Evolutionary conservation across 2,888 invertebrate species (phyloP).

Genomic region (Entomobrya multifasciata): DNA sequence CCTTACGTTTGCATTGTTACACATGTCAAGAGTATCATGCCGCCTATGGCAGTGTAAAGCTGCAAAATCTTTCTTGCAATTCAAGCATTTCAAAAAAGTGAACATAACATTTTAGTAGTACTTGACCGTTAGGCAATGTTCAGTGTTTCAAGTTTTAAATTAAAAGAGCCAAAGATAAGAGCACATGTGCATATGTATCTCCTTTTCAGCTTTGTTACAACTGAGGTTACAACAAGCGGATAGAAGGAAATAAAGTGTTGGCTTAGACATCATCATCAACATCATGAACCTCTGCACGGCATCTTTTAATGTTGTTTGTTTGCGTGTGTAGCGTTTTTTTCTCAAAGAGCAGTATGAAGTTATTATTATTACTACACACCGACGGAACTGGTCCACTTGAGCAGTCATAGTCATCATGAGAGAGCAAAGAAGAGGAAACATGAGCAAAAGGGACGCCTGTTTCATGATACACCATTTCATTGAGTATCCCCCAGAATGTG

Average conservation of each 20-base stretch:
- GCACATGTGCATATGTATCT: neutral
- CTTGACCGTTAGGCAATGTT: neutral
- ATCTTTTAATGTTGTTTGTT: conserved; percentile 40
- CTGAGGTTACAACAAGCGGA: conserved; percentile 37
- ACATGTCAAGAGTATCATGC: neutral
- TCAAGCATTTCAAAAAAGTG: conserved; percentile 21
- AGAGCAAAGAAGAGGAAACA: conserved; percentile 7
- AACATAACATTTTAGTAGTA: conserved; percentile 1
- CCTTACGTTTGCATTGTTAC: too few relatives aligned
- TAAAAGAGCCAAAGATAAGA: conserved; percentile 25
- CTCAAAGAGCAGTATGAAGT: conserved; percentile 12
- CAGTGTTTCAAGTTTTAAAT: neutral
- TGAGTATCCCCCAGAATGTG: neutral
- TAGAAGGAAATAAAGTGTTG: conserved; percentile 62
- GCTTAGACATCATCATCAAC: conserved; percentile 57
- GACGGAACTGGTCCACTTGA: conserved; percentile 33
- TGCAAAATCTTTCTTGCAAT: neutral
- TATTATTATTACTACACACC: conserved; percentile 40
- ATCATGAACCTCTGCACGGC: conserved; percentile 2
- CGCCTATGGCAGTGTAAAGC: neutral
- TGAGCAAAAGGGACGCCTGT: neutral
- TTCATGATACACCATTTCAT: conserved; percentile 29
- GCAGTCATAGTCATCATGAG: neutral
- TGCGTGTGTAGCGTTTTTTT: conserved; percentile 27
- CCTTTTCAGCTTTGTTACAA: conserved; percentile 25